A percentile compares a stretch with the other conserved stretches of the same genome.
phyloP scores from a whole-genome alignment of 2,113 vertebrate species.

The Hydropotes inermis region DNA sequence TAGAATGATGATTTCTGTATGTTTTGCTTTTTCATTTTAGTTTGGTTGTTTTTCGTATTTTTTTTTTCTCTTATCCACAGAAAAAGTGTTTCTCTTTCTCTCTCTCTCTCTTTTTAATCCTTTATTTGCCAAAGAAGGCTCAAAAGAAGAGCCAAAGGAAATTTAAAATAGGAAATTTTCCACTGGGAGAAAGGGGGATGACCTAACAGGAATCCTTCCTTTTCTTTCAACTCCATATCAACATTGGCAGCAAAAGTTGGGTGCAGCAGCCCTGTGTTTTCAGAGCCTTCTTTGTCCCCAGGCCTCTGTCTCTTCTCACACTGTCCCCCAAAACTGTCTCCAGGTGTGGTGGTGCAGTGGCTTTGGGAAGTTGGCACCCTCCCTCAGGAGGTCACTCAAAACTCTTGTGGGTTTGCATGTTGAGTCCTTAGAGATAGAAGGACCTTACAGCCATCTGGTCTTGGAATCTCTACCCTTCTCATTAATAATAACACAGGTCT shows the following conservation, averaged over 20 bases:
- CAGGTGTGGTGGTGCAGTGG: neutral
- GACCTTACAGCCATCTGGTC: neutral
- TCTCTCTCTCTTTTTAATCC: neutral
- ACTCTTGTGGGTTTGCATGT: neutral
- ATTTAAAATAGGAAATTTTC: conserved; percentile 18
- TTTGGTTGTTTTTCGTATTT: neutral
- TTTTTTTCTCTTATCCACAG: neutral
- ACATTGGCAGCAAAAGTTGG: neutral
- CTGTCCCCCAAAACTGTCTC: neutral
- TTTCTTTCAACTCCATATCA: neutral
- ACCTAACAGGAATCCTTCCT: neutral
- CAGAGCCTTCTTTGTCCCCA: neutral
- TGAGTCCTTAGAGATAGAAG: neutral
- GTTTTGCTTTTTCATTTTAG: neutral
- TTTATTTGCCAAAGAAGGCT: neutral
- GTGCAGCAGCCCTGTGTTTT: neutral
- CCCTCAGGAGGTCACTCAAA: neutral
- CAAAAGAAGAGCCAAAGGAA: neutral
- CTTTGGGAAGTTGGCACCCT: neutral
- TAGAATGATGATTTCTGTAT: neutral
- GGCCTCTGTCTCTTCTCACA: neutral
- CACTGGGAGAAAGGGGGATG: neutral
- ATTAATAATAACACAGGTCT: neutral
- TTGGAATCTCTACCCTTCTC: neutral
- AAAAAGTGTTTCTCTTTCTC: neutral